A percentile compares a stretch with the other conserved stretches of the same genome.
Evolutionary conservation across 1,140 invertebrate genomes (phyloP).

Genomic region (Meloidogyne floridensis): DNA sequence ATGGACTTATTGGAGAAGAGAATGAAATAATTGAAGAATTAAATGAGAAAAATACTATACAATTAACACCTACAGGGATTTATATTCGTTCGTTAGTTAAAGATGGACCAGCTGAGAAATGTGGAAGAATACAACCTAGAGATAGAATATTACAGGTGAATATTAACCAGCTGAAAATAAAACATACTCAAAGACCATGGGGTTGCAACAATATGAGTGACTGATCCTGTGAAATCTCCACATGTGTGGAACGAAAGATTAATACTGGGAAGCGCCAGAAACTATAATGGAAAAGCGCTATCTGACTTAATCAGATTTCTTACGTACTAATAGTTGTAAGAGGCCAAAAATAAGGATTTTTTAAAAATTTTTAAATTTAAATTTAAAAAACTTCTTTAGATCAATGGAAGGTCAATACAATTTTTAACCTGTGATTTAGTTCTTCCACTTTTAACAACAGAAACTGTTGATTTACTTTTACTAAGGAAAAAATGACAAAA

Average conservation of each 20-base stretch:
- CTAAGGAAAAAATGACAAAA: slow-evolving; percentile 30
- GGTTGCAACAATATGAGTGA: too few species aligned
- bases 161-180: neutral
- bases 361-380: neutral
- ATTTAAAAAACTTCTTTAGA: slow-evolving; percentile 69
- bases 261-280: too few species aligned
- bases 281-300: too few species aligned
- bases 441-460: slow-evolving; percentile 86
- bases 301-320: too few species aligned
- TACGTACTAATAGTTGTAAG: too few species aligned
- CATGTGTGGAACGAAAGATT: too few species aligned
- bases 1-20: slow-evolving; percentile 73
- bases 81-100: slow-evolving; percentile 87
- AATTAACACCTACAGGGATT: slow-evolving; percentile 72
- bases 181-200: too few species aligned
- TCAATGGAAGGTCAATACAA: slow-evolving; percentile 84
- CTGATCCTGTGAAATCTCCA: too few species aligned
- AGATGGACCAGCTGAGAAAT: slow-evolving; percentile 84
- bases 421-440: slow-evolving; percentile 91
- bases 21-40: neutral
- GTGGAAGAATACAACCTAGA: slow-evolving; percentile 79
- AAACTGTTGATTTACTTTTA: slow-evolving; percentile 81
- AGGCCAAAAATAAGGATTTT: too few species aligned
- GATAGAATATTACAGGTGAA: slow-evolving; percentile 86
- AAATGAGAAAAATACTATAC: neutral